These are phyloP conservation scores for Picathartes gymnocephalus DNA, from an alignment of 2,113 vertebrate genomes.

Conservation along the genomic window DNA sequence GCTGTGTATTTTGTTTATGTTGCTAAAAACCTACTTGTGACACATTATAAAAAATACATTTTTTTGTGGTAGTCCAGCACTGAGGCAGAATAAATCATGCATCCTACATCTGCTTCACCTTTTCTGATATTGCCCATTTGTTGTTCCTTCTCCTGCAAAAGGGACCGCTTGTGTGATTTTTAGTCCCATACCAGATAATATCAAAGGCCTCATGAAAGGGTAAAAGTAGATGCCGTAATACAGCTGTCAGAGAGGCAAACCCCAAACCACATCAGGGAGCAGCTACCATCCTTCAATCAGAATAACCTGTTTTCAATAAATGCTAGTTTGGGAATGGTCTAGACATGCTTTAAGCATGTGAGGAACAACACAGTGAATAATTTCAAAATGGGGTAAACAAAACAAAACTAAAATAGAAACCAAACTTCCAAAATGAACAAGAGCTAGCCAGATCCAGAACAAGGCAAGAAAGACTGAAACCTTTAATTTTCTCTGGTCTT, in stretches of 20 bases:
- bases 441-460: not conserved
- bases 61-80: constrained; percentile 31
- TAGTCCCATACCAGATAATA: not conserved
- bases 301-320: constrained; percentile 44
- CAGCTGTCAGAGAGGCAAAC: not conserved
- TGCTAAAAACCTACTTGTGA: constrained; percentile 37
- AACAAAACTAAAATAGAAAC: not conserved
- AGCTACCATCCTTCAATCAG: constrained; percentile 16
- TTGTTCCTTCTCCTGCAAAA: not conserved
- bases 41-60: constrained; percentile 54
- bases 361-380: not conserved
- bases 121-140: constrained; percentile 23
- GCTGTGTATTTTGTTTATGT: constrained; percentile 46
- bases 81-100: constrained; percentile 16
- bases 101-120: not conserved
- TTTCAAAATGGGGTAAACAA: not conserved
- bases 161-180: not conserved
- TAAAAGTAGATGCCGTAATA: constrained; percentile 15
- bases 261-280: not conserved
- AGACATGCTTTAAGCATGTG: not conserved
- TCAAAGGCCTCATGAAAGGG: not conserved
- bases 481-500: not conserved
- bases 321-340: not conserved
- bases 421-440: not conserved
- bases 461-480: not conserved